These are phyloP conservation scores for Ormyrus labotus DNA, from an alignment of 2,888 invertebrate genomes.

Conservation along the genomic window DNA sequence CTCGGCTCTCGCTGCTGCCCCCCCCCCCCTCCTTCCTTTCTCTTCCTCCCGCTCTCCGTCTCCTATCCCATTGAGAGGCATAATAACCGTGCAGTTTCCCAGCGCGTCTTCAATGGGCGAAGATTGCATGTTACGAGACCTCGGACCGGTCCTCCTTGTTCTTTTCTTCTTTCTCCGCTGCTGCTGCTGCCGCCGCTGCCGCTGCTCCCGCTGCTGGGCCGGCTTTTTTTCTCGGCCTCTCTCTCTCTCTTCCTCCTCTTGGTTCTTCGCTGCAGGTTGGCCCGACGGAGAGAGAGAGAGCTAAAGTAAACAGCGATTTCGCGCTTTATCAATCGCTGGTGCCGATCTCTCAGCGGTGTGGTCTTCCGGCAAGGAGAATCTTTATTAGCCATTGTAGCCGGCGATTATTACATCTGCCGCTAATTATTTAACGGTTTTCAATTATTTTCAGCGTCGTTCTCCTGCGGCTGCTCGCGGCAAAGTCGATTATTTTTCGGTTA, in stretches of 20 bases:
- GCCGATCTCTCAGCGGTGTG: neutral
- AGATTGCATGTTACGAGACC: slow-evolving; percentile 75
- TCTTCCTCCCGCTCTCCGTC: slow-evolving; percentile 54
- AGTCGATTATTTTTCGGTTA: too few species aligned
- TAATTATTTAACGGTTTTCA: too few species aligned
- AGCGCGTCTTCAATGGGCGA: slow-evolving; percentile 74
- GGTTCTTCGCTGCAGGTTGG: neutral
- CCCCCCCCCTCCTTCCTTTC: slow-evolving; percentile 41
- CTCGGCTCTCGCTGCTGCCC: slow-evolving; percentile 40
- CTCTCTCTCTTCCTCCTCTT: neutral
- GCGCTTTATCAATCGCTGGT: too few species aligned
- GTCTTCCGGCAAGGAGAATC: too few species aligned
- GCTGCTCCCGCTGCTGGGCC: slow-evolving; percentile 52
- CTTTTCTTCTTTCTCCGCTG: slow-evolving; percentile 57
- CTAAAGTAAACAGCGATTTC: too few species aligned
- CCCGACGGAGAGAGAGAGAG: too few species aligned
- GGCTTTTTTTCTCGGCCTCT: slow-evolving; percentile 36
- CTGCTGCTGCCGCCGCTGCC: too few species aligned
- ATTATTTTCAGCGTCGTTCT: too few species aligned
- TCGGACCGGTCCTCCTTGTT: slow-evolving; percentile 66
- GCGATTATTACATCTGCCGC: too few species aligned
- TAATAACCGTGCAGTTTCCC: slow-evolving; percentile 76
- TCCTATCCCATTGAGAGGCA: slow-evolving; percentile 71
- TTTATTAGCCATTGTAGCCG: too few species aligned
- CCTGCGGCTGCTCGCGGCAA: too few species aligned